Base-by-base conservation (phyloP, 2,113 vertebrate genomes). In the Pteruthius melanotis region DNA sequence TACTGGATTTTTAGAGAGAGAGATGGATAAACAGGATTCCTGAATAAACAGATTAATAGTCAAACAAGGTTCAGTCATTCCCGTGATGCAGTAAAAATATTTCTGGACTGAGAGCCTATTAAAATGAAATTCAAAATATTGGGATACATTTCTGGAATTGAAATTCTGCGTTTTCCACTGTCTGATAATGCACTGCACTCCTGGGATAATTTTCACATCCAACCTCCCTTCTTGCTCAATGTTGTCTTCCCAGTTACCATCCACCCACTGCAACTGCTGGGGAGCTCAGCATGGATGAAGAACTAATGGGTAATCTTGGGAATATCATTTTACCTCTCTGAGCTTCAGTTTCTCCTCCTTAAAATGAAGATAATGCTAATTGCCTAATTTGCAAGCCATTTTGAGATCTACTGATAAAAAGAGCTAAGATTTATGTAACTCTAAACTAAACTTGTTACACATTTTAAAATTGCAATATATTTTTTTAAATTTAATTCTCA, bases 281-380 rank as follows among this genome's bases (percentile, higher is more conserved):
- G 35, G 22, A 91, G 56, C 23, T 92, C 79, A 89, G 12, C 45
- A 56, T 7, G 47, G 79, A 59, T 90, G 64, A 74, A 84, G 65
- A 89, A 52, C 35, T 65, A 57, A 30, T 1, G 11, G 56, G 18
- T 49, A 64, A 64, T 60, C 53, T 72, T 72, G 49, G 33, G 45
- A 23, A 15, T 87, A 86, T 79, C 79, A 59, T 54, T 93, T 68
- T 26, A 88, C 52, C 31, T 66, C 85, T 74, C 79, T 40, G 52
- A 90, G 82, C 30, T 93, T 77, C 70, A 64, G 30, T 19, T 90
- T 85, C 59, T 80, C 42, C 64, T 65, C 82, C 70, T 83, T 50
- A 83, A 90, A 86, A 88, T 63, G 30, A 87, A 83, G 56, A 66
- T 90, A 85, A 95, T 40, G 37, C 57, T 93, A 95, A 94, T 83